Conservation (phyloP, 2,113 vertebrate genomes). For the Mesembrinibis cayennensis region DNA sequence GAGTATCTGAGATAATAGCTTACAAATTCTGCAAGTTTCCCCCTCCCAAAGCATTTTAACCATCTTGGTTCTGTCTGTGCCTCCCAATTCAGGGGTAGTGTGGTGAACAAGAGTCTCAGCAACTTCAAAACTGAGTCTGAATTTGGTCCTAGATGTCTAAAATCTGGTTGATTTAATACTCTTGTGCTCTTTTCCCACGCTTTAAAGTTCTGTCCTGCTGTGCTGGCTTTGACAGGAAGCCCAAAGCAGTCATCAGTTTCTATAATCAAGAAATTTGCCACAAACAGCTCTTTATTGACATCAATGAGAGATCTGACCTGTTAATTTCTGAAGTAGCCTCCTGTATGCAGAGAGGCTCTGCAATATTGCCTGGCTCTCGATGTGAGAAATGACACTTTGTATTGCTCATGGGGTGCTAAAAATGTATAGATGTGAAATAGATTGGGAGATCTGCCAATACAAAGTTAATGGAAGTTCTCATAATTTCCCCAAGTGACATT, state of each 20-base stretch:
- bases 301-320: conserved; percentile 1
- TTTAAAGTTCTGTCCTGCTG: conserved; percentile 24
- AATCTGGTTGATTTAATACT: neutral
- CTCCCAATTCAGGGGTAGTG: neutral
- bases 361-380: neutral
- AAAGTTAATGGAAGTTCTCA: conserved; percentile 65
- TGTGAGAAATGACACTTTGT: conserved; percentile 46
- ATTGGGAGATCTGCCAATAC: conserved; percentile 66
- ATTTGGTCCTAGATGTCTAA: neutral
- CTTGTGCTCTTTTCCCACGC: neutral
- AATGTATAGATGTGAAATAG: conserved; percentile 49
- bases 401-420: conserved; percentile 27
- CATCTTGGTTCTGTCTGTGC: neutral
- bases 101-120: neutral
- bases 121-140: neutral
- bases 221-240: conserved; percentile 26
- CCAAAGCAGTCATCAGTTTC: neutral
- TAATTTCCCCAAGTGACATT: conserved; percentile 57
- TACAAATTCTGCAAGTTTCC: neutral
- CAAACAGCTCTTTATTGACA: conserved; percentile 38
- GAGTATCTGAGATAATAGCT: neutral
- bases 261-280: neutral
- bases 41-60: neutral
- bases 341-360: conserved; percentile 16
- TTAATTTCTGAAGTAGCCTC: conserved; percentile 34